These are phyloP conservation scores for Panurus biarmicus DNA, from an alignment of 2,113 vertebrate species.

Conservation along the genomic window DNA sequence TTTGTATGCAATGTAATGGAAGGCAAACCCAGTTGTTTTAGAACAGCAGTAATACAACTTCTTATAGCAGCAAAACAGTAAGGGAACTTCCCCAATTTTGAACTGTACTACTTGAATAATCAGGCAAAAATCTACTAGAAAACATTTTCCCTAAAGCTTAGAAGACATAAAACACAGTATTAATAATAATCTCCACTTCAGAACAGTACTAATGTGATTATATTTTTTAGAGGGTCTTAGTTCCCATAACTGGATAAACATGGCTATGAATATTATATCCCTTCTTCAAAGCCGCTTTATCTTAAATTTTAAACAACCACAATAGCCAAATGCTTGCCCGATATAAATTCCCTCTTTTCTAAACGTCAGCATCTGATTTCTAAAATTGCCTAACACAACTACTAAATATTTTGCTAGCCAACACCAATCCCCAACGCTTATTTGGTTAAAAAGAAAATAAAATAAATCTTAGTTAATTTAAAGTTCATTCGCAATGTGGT, in stretches of 20 bases:
- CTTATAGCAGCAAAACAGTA: background rate
- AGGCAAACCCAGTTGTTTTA: background rate
- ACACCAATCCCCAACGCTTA: background rate
- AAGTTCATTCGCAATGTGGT: slow-evolving; percentile 10
- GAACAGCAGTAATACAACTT: background rate
- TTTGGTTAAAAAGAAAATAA: slow-evolving; percentile 4
- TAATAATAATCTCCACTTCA: background rate
- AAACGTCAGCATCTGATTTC: background rate
- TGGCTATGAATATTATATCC: background rate
- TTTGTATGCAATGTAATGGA: background rate
- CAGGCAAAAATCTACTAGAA: background rate
- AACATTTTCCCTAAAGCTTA: background rate
- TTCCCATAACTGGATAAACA: background rate
- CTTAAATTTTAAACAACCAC: background rate
- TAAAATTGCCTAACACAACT: background rate
- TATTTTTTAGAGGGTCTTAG: background rate
- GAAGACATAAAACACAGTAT: background rate
- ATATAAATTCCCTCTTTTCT: background rate
- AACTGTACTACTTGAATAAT: background rate
- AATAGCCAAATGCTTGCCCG: background rate
- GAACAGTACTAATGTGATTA: background rate
- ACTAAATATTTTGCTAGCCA: background rate
- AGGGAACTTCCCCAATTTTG: background rate
- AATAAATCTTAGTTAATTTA: background rate
- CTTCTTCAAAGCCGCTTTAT: background rate